phyloP scores from a whole-genome alignment of 2,797 vertebrate species.

The Coreius guichenoti region DNA sequence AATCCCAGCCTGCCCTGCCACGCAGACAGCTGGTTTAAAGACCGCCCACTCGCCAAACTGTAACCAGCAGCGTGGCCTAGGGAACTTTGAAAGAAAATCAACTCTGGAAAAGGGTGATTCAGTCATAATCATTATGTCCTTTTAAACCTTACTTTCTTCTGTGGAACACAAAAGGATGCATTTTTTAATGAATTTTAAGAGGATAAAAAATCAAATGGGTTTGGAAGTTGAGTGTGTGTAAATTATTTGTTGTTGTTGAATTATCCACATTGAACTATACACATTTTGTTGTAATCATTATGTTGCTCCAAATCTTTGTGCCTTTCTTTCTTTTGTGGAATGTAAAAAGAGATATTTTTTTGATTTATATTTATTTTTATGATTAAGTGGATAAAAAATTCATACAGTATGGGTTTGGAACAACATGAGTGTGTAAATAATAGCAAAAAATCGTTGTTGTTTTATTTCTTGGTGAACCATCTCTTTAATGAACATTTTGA shows the following conservation, averaged over 20 bases:
- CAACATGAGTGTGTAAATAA: background rate
- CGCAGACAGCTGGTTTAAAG: conserved; percentile 72
- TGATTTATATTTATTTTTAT: background rate
- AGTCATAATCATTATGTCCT: background rate
- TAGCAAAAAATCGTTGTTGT: background rate
- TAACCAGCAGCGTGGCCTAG: background rate
- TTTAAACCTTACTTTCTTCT: background rate
- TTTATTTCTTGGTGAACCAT: too few relatives aligned
- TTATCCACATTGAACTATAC: too few relatives aligned
- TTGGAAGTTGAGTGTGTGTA: background rate
- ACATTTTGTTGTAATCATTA: background rate
- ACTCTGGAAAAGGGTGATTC: background rate
- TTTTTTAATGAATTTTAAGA: background rate
- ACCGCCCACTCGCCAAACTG: conserved; percentile 64
- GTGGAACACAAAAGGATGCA: background rate
- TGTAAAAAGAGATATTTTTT: background rate
- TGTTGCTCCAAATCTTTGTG: background rate
- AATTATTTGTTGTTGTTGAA: background rate
- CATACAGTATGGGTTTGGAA: background rate
- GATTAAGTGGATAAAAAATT: background rate
- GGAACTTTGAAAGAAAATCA: background rate
- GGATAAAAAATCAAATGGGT: background rate
- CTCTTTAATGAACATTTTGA: background rate
- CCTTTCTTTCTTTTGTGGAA: background rate
- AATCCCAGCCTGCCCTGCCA: conserved; percentile 67